Evolutionary conservation across 2,113 vertebrate species (phyloP).

Genomic region (Hippocampus abdominalis): DNA sequence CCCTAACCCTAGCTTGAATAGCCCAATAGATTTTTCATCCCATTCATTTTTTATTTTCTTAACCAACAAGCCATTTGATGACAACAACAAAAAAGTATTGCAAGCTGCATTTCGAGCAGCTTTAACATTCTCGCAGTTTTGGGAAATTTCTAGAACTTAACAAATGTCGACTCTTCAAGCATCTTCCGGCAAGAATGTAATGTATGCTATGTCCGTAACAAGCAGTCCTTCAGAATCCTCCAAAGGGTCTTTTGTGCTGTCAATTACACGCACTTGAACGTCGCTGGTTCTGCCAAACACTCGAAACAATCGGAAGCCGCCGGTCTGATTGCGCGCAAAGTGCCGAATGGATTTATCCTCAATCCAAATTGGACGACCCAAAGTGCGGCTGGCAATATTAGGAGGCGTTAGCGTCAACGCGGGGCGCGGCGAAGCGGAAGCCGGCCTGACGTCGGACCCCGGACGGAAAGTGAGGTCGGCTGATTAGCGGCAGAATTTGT

Average conservation of each 20-base stretch:
- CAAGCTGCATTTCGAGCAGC: background rate
- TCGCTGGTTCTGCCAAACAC: constrained; percentile 7
- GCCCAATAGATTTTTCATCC: background rate
- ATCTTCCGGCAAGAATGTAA: background rate
- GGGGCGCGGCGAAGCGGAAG: constrained; percentile 41
- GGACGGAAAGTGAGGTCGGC: constrained; percentile 26
- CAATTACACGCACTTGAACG: constrained; percentile 8
- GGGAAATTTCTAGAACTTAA: background rate
- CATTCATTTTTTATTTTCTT: background rate
- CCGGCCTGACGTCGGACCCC: constrained; percentile 12
- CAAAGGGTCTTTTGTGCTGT: background rate
- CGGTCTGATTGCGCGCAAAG: constrained; percentile 29
- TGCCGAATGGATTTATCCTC: constrained; percentile 49
- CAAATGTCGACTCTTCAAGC: background rate
- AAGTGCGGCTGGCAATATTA: constrained; percentile 52
- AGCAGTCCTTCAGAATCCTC: background rate
- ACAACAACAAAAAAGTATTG: background rate
- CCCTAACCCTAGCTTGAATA: too few species aligned
- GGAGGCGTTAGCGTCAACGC: constrained; percentile 50
- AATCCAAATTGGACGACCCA: constrained; percentile 47
- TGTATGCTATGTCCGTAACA: background rate
- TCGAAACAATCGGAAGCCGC: constrained; percentile 29
- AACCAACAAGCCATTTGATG: too few species aligned
- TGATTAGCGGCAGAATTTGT: constrained; percentile 9
- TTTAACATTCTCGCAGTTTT: background rate